Percentiles rank a stretch among this genome's conserved stretches.
Conservation (phyloP, 2,113 vertebrate genomes). For the Macquaria ambigua region DNA sequence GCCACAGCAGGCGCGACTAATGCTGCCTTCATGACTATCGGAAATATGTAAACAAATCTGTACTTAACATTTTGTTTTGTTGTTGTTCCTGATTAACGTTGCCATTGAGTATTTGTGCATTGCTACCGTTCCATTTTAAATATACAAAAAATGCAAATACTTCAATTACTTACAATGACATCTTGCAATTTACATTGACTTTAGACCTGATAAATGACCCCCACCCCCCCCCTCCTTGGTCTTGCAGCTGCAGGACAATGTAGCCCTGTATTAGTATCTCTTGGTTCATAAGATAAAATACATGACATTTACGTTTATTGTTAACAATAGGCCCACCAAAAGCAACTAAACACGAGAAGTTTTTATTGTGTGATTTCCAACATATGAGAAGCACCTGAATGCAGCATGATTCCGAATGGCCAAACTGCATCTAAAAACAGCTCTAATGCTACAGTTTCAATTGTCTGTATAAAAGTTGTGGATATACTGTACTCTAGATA, state of each 20-base stretch:
- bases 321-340: background rate
- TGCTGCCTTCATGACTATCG: constrained; percentile 34
- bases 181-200: background rate
- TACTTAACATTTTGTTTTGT: background rate
- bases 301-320: background rate
- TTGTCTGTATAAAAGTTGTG: background rate
- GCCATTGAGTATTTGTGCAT: background rate
- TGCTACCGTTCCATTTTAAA: background rate
- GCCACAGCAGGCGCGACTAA: background rate
- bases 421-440: background rate
- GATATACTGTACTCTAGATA: background rate
- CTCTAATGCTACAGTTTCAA: background rate
- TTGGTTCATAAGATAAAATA: background rate
- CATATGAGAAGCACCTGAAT: background rate
- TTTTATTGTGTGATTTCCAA: background rate
- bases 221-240: too few relatives aligned
- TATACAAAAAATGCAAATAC: too few relatives aligned
- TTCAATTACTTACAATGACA: too few relatives aligned
- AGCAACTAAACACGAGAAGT: accelerated
- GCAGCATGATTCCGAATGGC: background rate
- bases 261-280: background rate
- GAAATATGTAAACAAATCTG: background rate
- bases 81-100: background rate
- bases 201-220: background rate
- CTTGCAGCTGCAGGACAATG: background rate